Conservation (phyloP, 1,140 invertebrate species). For the Zaprionus tsacasi region DNA sequence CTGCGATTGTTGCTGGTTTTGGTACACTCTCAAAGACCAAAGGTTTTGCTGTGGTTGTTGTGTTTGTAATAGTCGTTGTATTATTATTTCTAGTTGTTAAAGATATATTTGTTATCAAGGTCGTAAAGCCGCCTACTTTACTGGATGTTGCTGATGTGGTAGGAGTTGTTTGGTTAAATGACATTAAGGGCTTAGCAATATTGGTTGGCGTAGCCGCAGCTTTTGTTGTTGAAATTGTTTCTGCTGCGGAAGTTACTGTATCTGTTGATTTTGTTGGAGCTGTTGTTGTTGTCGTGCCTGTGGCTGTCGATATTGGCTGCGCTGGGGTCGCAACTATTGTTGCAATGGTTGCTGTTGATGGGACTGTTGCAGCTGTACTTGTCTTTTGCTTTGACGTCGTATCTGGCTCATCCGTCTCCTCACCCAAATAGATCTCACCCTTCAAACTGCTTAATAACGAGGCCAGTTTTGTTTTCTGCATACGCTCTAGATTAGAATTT, state of each 20-base stretch:
- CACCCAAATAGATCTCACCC: slow-evolving; percentile 73
- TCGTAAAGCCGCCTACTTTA: not conserved
- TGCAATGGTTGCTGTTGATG: slow-evolving; percentile 6
- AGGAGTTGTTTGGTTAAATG: slow-evolving; percentile 1
- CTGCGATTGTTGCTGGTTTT: slow-evolving; percentile 12
- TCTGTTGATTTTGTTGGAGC: not conserved
- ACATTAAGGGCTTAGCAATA: not conserved
- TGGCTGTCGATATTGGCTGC: not conserved
- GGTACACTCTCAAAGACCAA: no score
- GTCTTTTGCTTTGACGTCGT: slow-evolving; percentile 4
- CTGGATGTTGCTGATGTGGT: not conserved
- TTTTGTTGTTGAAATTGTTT: not conserved
- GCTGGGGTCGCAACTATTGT: slow-evolving; percentile 13
- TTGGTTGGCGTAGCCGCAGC: not conserved
- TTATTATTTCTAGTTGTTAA: not conserved
- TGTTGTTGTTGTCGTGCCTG: slow-evolving; percentile 13
- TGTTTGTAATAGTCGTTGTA: not conserved
- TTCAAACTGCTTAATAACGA: slow-evolving; percentile 75
- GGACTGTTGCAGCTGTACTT: not conserved
- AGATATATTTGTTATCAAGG: not conserved
- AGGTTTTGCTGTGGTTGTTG: not conserved
- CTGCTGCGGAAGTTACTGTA: not conserved
- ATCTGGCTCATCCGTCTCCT: slow-evolving; percentile 51
- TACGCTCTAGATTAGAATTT: slow-evolving; percentile 70
- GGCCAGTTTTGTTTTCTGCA: slow-evolving; percentile 77